Base-by-base conservation (phyloP, 2,113 vertebrate species). In the Natator depressus region DNA sequence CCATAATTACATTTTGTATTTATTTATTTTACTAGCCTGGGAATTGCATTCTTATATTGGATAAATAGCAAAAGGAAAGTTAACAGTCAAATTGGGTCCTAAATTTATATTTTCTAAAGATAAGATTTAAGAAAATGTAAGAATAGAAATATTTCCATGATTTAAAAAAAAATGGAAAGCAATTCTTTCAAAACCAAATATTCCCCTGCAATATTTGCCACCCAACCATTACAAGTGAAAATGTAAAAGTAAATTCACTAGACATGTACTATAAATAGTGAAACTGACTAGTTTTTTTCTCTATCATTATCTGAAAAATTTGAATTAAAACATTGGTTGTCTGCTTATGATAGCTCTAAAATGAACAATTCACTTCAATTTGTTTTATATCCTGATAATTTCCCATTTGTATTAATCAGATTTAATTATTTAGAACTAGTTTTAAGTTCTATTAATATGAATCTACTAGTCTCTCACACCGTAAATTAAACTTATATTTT, bases 401-500 rank as follows among this genome's bases (percentile, higher is more conserved):
- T 96, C 59, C 81, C 46, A 54, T 89, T 96, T 82, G 12, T 90
- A 88, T 93, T 88, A 90, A 93, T 96, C 50, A 20, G 22, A 91
- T 83, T 91, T 46, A 89, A 87, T 93, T 93, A 94, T 85, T 95
- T 92, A 95, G 55, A 93, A 82, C 19, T 62, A 90, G 69, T 46
- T 50, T 94, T 91, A 89, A 57, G 51, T 92, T 96, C 72, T 59
- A 25, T 88, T 94, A 93, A 54, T 88, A 91, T 65, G 86, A 94
- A 91, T 50, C 88, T 93, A 54, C 6, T 24, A 90, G 80, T 65
- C 25, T 27, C 8, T 0, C 35, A 0, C 57, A 80, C 42, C 85
- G 57, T 91, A 93, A 89, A 93, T 92, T 92, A 88, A 46, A 47
- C 89, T 90, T 96, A 92, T 29, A 89, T 91, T 95, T 96, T 92